Conservation (phyloP, 1,140 invertebrate genomes). For the Diorhabda carinulata region DNA sequence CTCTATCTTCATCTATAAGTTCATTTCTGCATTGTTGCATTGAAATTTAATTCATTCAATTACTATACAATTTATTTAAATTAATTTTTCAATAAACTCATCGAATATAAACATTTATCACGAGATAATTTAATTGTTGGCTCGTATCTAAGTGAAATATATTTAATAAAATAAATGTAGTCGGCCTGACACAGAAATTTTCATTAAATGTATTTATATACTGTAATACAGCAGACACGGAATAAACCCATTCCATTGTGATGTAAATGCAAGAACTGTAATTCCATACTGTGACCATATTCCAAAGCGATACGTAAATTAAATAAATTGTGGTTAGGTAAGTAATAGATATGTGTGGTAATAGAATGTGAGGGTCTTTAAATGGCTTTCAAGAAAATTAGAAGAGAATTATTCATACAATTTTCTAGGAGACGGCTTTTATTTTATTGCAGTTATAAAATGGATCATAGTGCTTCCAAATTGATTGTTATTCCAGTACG, state of each 20-base stretch:
- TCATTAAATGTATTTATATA: neutral
- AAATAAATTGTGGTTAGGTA: constrained; percentile 1
- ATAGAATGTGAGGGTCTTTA: neutral
- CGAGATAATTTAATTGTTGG: too few species aligned
- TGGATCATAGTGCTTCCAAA: neutral
- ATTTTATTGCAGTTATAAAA: neutral
- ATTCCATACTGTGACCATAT: constrained; percentile 2
- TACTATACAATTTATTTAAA: too few species aligned
- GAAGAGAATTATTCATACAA: constrained; percentile 2
- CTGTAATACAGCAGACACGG: neutral
- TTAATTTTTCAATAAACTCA: too few species aligned
- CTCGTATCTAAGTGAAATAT: too few species aligned
- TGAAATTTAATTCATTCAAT: too few species aligned
- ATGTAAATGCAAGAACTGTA: neutral
- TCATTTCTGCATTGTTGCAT: too few species aligned
- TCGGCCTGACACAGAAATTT: neutral
- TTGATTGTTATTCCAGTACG: neutral
- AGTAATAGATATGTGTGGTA: neutral
- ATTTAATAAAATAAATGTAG: neutral
- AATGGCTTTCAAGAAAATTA: constrained; percentile 3
- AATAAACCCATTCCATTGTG: neutral
- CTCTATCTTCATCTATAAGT: too few species aligned
- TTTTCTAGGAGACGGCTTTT: neutral
- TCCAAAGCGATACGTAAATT: neutral
- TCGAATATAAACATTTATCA: too few species aligned